Evolutionary conservation across 2,888 invertebrate genomes (phyloP).

Genomic region (Drosophila kokeensis): DNA sequence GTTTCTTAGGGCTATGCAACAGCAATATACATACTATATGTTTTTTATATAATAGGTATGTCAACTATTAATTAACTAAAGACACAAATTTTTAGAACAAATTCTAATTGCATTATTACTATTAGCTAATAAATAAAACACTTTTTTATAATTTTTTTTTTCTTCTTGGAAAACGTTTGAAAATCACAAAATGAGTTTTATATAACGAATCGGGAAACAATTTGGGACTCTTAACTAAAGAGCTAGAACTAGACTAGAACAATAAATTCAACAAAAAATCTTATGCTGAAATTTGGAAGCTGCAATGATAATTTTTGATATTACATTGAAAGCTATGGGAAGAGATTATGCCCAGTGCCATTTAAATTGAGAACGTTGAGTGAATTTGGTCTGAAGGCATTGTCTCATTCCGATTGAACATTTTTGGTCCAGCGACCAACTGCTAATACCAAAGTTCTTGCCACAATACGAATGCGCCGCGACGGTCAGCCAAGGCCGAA

Average conservation of each 20-base stretch:
- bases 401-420: not conserved
- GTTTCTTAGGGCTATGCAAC: slow-evolving; percentile 50
- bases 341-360: not conserved
- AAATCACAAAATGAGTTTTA: not conserved
- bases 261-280: not conserved
- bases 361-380: not conserved
- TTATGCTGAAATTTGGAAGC: not conserved
- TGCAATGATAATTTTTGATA: not conserved
- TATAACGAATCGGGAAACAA: not conserved
- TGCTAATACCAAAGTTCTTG: slow-evolving; percentile 23
- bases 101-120: slow-evolving; percentile 68
- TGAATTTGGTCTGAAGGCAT: not conserved
- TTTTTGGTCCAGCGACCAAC: slow-evolving; percentile 2
- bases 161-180: slow-evolving; percentile 49
- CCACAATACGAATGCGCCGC: slow-evolving; percentile 41
- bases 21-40: slow-evolving; percentile 62
- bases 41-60: slow-evolving; percentile 36
- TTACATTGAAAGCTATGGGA: not conserved
- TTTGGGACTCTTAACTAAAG: not conserved
- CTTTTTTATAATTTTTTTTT: slow-evolving; percentile 61
- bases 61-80: slow-evolving; percentile 52
- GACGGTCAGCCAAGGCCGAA: slow-evolving; percentile 50
- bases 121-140: slow-evolving; percentile 71
- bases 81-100: slow-evolving; percentile 63
- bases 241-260: too few relatives aligned